phyloP scores from a whole-genome alignment of 2,888 invertebrate species.

The Geotrupes spiniger region DNA sequence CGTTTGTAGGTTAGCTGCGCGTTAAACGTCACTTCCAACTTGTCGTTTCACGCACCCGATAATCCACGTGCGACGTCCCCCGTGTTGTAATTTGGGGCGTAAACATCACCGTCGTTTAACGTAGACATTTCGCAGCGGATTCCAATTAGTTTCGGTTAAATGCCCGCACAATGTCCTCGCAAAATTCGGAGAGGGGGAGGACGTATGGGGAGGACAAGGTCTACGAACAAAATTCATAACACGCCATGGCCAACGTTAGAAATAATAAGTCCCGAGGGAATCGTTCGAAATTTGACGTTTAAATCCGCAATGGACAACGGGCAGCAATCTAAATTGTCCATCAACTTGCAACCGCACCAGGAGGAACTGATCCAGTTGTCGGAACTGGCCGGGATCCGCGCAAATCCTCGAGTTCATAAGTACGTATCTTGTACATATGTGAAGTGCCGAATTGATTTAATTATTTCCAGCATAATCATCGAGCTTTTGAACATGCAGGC shows the following conservation, averaged over 20 bases:
- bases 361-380: slow-evolving; percentile 35
- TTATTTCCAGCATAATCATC: slow-evolving; percentile 33
- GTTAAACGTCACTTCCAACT: slow-evolving; percentile 5
- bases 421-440: slow-evolving; percentile 20
- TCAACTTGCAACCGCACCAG: slow-evolving; percentile 32
- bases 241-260: slow-evolving; percentile 17
- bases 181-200: slow-evolving; percentile 7
- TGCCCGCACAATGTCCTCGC: background rate
- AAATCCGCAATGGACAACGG: slow-evolving; percentile 17
- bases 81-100: slow-evolving; percentile 41
- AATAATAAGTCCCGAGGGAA: slow-evolving; percentile 5
- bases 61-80: slow-evolving; percentile 30
- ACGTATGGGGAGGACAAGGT: slow-evolving; percentile 12
- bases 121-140: slow-evolving; percentile 40
- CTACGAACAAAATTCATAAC: slow-evolving; percentile 17
- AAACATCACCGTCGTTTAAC: slow-evolving; percentile 44
- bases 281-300: background rate
- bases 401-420: slow-evolving; percentile 32
- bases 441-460: background rate
- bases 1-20: slow-evolving; percentile 13
- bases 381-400: slow-evolving; percentile 35
- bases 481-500: slow-evolving; percentile 36
- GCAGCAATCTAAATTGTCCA: slow-evolving; percentile 13
- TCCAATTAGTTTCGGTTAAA: background rate
- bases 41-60: slow-evolving; percentile 39